Percentiles rank a stretch among this genome's conserved stretches.
Evolutionary conservation across 1,140 invertebrate species (phyloP).

Genomic region (Musca domestica): DNA sequence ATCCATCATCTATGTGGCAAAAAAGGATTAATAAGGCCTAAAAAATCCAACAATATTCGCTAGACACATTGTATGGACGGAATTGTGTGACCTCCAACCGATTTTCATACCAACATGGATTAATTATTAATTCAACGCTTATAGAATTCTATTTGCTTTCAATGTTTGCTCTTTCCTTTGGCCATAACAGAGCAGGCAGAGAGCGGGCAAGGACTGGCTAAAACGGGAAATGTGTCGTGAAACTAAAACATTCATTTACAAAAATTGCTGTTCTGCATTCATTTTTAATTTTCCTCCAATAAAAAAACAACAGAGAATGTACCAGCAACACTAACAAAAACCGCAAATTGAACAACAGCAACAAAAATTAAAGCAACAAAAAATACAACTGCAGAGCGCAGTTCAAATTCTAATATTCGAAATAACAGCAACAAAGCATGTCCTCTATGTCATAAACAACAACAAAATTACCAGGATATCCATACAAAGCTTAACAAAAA

Average conservation of each 20-base stretch:
- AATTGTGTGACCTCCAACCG: slow-evolving; percentile 8
- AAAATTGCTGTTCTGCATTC: slow-evolving; percentile 9
- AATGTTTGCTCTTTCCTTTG: too few relatives aligned
- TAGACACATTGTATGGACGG: too few relatives aligned
- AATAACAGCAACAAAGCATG: slow-evolving; percentile 20
- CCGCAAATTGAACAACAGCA: background rate
- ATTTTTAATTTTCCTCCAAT: slow-evolving; percentile 21
- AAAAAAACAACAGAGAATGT: slow-evolving; percentile 7
- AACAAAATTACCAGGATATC: background rate
- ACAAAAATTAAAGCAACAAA: background rate
- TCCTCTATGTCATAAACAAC: slow-evolving; percentile 16
- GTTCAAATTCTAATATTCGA: slow-evolving; percentile 6
- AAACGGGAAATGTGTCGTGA: slow-evolving; percentile 11
- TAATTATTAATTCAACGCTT: slow-evolving; percentile 18
- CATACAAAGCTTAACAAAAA: background rate
- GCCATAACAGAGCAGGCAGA: too few relatives aligned
- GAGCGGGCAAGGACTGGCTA: too few relatives aligned
- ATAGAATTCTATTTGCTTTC: background rate
- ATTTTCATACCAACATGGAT: slow-evolving; percentile 7
- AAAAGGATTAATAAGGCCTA: slow-evolving; percentile 20
- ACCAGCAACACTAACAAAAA: too few relatives aligned
- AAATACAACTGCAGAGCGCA: background rate
- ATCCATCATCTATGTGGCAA: slow-evolving; percentile 11
- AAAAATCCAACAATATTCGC: background rate
- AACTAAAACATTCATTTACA: slow-evolving; percentile 19